Evolutionary conservation across 2,113 vertebrate genomes (phyloP), one percentile per base, ranked within the genome.

Genomic region (Nibea coibor): DNA sequence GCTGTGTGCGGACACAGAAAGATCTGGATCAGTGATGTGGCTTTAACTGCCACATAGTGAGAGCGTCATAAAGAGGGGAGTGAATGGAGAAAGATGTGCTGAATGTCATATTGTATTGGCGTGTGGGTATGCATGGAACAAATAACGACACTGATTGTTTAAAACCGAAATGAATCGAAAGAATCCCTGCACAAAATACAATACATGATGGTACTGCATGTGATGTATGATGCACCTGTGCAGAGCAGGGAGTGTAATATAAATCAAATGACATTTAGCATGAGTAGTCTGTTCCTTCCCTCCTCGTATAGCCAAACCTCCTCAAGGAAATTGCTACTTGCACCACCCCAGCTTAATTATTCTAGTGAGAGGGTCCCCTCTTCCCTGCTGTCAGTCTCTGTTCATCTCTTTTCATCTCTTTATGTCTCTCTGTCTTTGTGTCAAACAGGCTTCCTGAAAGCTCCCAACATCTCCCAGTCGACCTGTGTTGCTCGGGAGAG

Each of bases 401-500:
- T 72, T 73, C 42, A 42, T 72, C 69, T 75, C 68, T 56, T 14
- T 72, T 51, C 51, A 59, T 64, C 61, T 54, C 59, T 82, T 77
- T 20, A 67, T 28, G 75, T 82, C 81, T 78, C 42, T 12, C 10
- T 9, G 2, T 70, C 62, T 76, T 78, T 69, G 42, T 71, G 61
- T 89, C 75, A 80, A 76, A 57, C 31, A 17, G 43, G 17, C 39
- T 59, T 80, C 48, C 26, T 69, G 26, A 74, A 75, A 87, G 72
- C 26, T 16, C 53, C 4, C 2, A 7, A 4, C 31, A 50, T 15
- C 31, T 57, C 58, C 31, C 42, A 16, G 58, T 42, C 66, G 74
- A 47, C 61, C 35, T 48, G n/a, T 4, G 16, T 2, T 39, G 35
- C 35, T 39, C 35, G 7, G 35, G 35, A 7, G 35, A 39, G 2